Conservation (phyloP, 2,797 vertebrate species). For the Aplochiton taeniatus region DNA sequence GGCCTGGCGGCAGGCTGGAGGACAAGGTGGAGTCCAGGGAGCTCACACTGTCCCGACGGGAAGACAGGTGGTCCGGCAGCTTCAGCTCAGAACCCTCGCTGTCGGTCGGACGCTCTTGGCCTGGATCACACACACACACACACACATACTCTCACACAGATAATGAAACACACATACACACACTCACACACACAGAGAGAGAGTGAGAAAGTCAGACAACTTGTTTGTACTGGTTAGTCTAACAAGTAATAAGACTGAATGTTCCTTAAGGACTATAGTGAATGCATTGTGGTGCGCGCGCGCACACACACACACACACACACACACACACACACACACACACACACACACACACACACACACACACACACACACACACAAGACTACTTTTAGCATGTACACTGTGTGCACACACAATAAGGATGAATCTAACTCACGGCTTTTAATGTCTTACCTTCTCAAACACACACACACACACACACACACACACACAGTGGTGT, state of each 20-base stretch:
- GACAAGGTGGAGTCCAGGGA: conserved; percentile 92
- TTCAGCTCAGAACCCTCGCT: conserved; percentile 86
- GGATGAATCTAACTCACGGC: too few species aligned
- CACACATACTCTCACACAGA: too few species aligned
- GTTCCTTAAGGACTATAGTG: too few species aligned
- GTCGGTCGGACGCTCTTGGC: conserved; percentile 86
- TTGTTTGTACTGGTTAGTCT: too few species aligned
- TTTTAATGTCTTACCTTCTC: too few species aligned
- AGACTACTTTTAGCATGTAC: too few species aligned
- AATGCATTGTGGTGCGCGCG: too few species aligned
- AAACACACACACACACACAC: background rate
- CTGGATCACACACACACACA: conserved; percentile 59
- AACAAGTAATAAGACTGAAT: too few species aligned
- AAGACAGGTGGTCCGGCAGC: conserved; percentile 79
- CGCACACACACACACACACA: background rate
- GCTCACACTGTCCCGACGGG: conserved; percentile 86
- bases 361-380: too few species aligned
- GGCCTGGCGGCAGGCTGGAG: conserved; percentile 75
- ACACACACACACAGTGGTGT: background rate
- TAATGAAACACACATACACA: background rate
- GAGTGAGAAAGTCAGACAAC: too few species aligned
- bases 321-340: background rate
- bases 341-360: background rate
- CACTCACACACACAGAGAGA: background rate
- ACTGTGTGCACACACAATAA: too few species aligned